Conservation (phyloP, 2,888 invertebrate genomes). For the Drosophila phalerata region DNA sequence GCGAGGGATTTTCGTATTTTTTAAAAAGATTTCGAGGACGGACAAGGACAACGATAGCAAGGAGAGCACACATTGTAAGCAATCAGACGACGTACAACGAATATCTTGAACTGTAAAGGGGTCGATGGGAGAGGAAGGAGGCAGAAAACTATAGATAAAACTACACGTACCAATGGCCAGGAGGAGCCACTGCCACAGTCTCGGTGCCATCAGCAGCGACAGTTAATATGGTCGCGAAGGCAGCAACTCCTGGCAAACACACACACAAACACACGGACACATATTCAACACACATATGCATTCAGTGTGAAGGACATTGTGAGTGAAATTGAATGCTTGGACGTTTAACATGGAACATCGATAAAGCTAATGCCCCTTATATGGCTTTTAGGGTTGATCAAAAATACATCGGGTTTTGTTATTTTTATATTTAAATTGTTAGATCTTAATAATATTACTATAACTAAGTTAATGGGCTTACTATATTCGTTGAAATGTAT, state of each 20-base stretch:
- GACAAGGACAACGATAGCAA: constrained; percentile 38
- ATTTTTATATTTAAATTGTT: too few relatives aligned
- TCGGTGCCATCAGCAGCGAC: constrained; percentile 28
- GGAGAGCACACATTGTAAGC: constrained; percentile 63
- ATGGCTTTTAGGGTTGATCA: neutral
- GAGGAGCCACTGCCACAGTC: constrained; percentile 17
- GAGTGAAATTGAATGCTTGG: constrained; percentile 68
- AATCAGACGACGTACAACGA: constrained; percentile 51
- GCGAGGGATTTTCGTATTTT: constrained; percentile 67
- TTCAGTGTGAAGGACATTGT: constrained; percentile 72
- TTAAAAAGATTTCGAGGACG: constrained; percentile 43
- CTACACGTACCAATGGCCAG: constrained; percentile 50
- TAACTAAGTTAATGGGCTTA: too few relatives aligned
- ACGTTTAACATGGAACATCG: constrained; percentile 38
- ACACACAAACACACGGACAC: constrained; percentile 11
- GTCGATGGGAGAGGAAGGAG: neutral
- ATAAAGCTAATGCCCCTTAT: constrained; percentile 2
- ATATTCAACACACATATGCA: constrained; percentile 26
- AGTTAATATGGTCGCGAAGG: constrained; percentile 63
- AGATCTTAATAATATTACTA: too few relatives aligned
- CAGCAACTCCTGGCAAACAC: constrained; percentile 28
- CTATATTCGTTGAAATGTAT: too few relatives aligned
- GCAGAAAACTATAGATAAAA: constrained; percentile 61
- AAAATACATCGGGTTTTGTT: neutral
- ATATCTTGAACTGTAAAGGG: constrained; percentile 69